A percentile compares a stretch with the other conserved stretches of the same genome.
phyloP scores from a whole-genome alignment of 2,888 invertebrate species.

The Drosophila flavopinicola region DNA sequence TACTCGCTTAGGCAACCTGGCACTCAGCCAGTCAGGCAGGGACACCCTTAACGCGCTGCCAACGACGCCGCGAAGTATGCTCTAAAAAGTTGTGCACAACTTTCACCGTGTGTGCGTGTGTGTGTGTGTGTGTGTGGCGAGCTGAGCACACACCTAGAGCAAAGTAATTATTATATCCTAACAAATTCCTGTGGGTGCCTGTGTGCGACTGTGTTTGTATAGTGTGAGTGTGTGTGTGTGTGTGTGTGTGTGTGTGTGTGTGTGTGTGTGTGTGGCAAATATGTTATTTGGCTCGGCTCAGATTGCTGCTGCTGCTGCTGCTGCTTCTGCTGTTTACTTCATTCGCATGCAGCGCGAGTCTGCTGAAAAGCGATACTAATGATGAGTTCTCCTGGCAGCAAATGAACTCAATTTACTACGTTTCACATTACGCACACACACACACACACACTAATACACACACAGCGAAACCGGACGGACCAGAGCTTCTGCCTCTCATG shows the following conservation, averaged over 20 bases:
- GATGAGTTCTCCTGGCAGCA: slow-evolving; percentile 77
- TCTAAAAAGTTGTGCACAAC: slow-evolving; percentile 57
- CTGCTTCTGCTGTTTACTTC: slow-evolving; percentile 41
- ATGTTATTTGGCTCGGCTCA: slow-evolving; percentile 30
- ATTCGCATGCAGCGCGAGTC: slow-evolving; percentile 67
- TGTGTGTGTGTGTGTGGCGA: slow-evolving; percentile 14
- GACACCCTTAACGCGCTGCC: slow-evolving; percentile 16
- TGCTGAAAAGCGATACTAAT: slow-evolving; percentile 82
- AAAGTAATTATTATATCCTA: slow-evolving; percentile 76
- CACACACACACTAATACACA: slow-evolving; percentile 7
- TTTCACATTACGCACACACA: slow-evolving; percentile 61
- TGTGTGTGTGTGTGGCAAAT: slow-evolving; percentile 24
- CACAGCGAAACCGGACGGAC: no score
- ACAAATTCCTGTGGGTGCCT: slow-evolving; percentile 41
- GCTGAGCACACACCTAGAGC: slow-evolving; percentile 60
- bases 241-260: slow-evolving; percentile 24
- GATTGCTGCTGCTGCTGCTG: slow-evolving; percentile 24
- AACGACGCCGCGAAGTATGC: slow-evolving; percentile 52
- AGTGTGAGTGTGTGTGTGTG: no score
- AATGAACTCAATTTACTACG: slow-evolving; percentile 80
- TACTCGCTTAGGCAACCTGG: slow-evolving; percentile 57
- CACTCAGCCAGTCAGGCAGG: slow-evolving; percentile 4
- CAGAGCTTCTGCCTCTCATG: not conserved
- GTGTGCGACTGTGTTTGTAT: slow-evolving; percentile 24
- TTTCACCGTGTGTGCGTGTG: slow-evolving; percentile 31